Evolutionary conservation across 2,888 invertebrate genomes (phyloP), one percentile per base, ranked within the genome.

Genomic region (Apamea anceps): DNA sequence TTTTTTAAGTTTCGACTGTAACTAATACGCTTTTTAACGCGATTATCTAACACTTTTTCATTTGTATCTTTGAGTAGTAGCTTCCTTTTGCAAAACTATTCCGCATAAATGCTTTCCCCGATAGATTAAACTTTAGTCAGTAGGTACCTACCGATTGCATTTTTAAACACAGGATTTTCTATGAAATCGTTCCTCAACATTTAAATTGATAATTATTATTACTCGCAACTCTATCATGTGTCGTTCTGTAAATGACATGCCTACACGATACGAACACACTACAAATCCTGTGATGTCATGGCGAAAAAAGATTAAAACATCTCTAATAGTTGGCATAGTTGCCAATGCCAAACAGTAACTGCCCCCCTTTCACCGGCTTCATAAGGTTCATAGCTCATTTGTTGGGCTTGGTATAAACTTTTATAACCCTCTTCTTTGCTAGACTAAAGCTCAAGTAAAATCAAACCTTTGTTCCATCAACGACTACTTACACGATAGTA

Each of bases 21-120:
- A 83, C 72, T 80, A 72, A 72, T 54, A 65, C 15, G 62, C 75
- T 72, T 72, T 65, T 74, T 42, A 63, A 67, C 25, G 32, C 54
- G 28, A 63, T 48, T 83, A 42, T 62, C n/a, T 42, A 79, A 82
- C 67, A 63, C 25, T 25, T 66, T 54, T 63, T 28, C 13, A 68
- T 37, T 45, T n/a, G 1, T 13, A n/a, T 28, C 13, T 60, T 18
- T n/a, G 4, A 37, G 15, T 12, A 51, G 37, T 60, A 54, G 45
- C 48, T 73, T 42, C n/a, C 12, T 42, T 72, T 18, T 45, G 48
- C 21, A 28, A 79, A 32, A 67, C 25, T 37, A 37, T 48, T 57
- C 57, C 32, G 54, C 37, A 6, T 51, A 51, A 28, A 32, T 25
- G 62, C 62, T 80, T 67, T 62, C 21, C 45, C 37, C 28, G 28